These are phyloP conservation scores for Scolopax bukidnonensis DNA, from an alignment of 2,797 vertebrate species.

Conservation along the genomic window DNA sequence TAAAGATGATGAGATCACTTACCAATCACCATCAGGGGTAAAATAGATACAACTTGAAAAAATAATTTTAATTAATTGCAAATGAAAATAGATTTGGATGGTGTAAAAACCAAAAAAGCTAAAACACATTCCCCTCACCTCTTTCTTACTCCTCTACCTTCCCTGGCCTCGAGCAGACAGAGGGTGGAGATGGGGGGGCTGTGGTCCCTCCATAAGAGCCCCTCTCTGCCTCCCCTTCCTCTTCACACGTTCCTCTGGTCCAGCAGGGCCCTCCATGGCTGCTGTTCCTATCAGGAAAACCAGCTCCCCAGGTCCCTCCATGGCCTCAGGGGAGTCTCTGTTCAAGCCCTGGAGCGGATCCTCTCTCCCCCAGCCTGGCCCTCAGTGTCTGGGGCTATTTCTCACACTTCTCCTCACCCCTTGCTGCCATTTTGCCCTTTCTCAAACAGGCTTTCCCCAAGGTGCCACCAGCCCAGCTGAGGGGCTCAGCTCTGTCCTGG, in stretches of 20 bases:
- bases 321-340: rapidly evolving
- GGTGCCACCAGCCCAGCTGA: rapidly evolving
- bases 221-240: neutral
- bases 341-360: neutral
- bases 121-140: neutral
- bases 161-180: rapidly evolving
- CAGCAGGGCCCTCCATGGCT: neutral
- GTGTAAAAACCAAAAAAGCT: neutral
- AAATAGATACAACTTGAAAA: neutral
- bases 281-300: neutral
- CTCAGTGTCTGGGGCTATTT: too few species aligned
- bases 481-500: neutral
- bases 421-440: neutral
- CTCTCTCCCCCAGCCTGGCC: neutral
- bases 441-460: rapidly evolving
- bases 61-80: neutral
- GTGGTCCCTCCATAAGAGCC: rapidly evolving
- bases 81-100: neutral
- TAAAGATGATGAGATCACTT: neutral
- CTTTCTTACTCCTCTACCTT: neutral
- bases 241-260: rapidly evolving
- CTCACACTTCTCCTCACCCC: neutral
- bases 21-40: neutral
- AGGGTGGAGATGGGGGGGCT: rapidly evolving
- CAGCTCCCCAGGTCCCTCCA: neutral